Percentiles rank a stretch among this genome's conserved stretches.
These are phyloP conservation scores for Leuciscus idus DNA, from an alignment of 2,113 vertebrate genomes.

Conservation along the genomic window DNA sequence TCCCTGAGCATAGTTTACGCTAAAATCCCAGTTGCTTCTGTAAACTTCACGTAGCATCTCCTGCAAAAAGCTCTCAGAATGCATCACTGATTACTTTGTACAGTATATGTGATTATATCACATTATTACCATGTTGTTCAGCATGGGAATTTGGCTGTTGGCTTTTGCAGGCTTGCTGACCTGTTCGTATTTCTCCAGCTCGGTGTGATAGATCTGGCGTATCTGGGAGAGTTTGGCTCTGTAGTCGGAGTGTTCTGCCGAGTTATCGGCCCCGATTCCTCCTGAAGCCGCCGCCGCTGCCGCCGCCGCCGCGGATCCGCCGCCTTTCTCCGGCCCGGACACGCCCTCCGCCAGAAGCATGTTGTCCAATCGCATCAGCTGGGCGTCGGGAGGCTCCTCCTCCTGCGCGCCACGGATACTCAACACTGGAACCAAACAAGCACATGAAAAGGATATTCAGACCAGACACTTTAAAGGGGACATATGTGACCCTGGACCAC, in stretches of 20 bases:
- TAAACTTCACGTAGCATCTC: background rate
- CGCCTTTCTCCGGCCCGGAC: conserved; percentile 93
- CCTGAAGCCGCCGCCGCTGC: conserved; percentile 88
- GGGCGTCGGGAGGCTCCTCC: conserved; percentile 94
- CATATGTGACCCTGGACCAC: no score
- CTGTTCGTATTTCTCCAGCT: conserved; percentile 99
- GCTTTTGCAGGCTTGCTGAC: conserved; percentile 68
- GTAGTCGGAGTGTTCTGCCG: conserved; percentile 94
- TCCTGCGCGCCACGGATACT: conserved; percentile 97
- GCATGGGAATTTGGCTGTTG: background rate
- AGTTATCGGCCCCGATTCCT: conserved; percentile 88
- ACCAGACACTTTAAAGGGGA: background rate
- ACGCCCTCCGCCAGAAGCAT: conserved; percentile 97
- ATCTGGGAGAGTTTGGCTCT: conserved; percentile 96
- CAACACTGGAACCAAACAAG: conserved; percentile 82
- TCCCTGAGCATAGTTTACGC: background rate
- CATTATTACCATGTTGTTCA: background rate
- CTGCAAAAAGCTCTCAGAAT: background rate
- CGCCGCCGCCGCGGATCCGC: conserved; percentile 86
- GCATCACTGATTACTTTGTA: background rate
- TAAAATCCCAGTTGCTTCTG: background rate
- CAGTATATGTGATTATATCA: background rate
- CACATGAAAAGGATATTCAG: conserved; percentile 54
- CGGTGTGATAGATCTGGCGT: conserved; percentile 98
- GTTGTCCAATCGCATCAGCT: conserved; percentile 98